Conservation (phyloP, 2,113 vertebrate genomes). For the Zosterops hypoxanthus region DNA sequence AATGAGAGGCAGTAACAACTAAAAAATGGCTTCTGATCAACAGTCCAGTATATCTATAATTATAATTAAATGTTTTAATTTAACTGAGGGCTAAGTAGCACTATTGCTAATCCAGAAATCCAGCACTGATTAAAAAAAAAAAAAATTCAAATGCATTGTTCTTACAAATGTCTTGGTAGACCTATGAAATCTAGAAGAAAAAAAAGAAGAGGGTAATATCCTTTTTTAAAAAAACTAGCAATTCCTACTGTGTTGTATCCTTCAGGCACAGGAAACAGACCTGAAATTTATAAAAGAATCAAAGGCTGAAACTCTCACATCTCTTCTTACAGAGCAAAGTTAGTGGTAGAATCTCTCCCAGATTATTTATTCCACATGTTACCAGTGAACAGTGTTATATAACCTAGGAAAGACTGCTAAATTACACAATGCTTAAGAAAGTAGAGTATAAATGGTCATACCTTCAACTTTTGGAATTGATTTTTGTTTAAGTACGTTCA, state of each 20-base stretch:
- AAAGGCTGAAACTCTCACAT: not conserved
- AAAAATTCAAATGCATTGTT: not conserved
- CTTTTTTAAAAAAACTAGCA: rapidly evolving
- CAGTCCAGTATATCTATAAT: not conserved
- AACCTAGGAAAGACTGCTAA: not conserved
- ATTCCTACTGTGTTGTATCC: not conserved
- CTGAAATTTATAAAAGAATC: not conserved
- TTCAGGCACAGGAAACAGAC: not conserved
- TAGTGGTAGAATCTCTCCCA: not conserved
- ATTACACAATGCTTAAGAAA: not conserved
- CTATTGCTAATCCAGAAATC: not conserved
- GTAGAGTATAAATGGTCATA: not conserved
- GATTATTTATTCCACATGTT: not conserved
- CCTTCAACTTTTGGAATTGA: not conserved
- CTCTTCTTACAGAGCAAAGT: not conserved
- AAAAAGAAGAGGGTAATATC: not conserved
- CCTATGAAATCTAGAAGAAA: not conserved
- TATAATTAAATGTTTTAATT: not conserved
- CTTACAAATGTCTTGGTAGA: not conserved
- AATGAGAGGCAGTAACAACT: not conserved
- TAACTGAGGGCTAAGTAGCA: not conserved
- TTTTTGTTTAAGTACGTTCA: not conserved
- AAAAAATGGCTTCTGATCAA: not conserved
- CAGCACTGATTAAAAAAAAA: not conserved
- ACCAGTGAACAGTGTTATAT: not conserved